Evolutionary conservation across 2,888 invertebrate genomes (phyloP).

Genomic region (Agriopis marginaria): DNA sequence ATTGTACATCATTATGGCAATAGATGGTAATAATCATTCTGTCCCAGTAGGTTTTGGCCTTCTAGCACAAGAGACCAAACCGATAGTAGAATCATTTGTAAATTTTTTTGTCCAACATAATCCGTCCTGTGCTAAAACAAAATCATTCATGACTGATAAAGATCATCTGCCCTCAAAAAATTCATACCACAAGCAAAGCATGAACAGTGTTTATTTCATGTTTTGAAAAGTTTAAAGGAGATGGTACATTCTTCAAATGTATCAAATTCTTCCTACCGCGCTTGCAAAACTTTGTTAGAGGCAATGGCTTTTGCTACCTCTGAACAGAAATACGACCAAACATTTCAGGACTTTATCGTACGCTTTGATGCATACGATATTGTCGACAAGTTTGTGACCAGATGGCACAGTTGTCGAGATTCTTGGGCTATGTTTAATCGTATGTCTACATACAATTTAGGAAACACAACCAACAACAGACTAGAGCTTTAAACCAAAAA

Average conservation of each 20-base stretch:
- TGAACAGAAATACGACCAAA: too few species aligned
- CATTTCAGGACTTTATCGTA: too few species aligned
- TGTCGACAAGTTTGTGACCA: constrained; percentile 9
- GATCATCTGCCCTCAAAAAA: constrained; percentile 5
- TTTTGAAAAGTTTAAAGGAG: not conserved
- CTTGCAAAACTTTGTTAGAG: not conserved
- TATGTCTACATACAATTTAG: constrained; percentile 13
- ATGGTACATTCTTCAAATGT: constrained; percentile 3
- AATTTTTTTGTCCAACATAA: too few species aligned
- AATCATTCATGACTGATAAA: constrained; percentile 27
- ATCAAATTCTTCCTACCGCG: not conserved
- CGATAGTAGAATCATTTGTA: not conserved
- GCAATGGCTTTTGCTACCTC: too few species aligned
- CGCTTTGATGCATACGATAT: not conserved
- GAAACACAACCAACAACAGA: constrained; percentile 7
- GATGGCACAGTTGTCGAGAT: constrained; percentile 8
- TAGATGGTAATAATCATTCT: too few species aligned
- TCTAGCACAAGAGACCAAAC: constrained; percentile 13
- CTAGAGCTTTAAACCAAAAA: constrained; percentile 24
- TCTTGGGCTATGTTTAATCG: constrained; percentile 16
- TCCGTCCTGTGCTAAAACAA: constrained; percentile 9
- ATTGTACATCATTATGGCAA: too few species aligned
- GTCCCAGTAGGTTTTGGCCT: constrained; percentile 14
- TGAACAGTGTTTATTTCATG: constrained; percentile 22
- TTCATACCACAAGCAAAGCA: constrained; percentile 6